A percentile compares a stretch with the other conserved stretches of the same genome.
These are phyloP conservation scores for Vireo griseus DNA, from an alignment of 2,797 vertebrate genomes.

Conservation along the genomic window DNA sequence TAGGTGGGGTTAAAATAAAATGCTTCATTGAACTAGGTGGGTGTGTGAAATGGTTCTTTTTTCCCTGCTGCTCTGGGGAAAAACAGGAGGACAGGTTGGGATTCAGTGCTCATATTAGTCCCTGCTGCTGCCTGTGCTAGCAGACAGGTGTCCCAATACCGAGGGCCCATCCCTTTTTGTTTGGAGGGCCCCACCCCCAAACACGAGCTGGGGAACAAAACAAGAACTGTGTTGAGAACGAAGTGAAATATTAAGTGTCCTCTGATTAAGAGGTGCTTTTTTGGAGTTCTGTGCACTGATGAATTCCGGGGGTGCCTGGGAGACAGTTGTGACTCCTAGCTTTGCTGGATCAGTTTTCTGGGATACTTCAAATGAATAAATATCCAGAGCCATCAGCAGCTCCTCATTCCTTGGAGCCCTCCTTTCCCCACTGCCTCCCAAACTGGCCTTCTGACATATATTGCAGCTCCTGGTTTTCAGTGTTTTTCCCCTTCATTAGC, in stretches of 20 bases:
- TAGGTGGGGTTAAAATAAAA: background rate
- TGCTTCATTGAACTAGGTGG: background rate
- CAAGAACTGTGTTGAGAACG: rapidly evolving
- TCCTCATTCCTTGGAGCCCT: background rate
- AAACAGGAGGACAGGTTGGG: background rate
- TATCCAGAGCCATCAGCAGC: background rate
- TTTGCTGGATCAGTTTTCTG: background rate
- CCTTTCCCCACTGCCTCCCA: background rate
- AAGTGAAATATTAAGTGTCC: background rate
- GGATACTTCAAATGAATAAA: background rate
- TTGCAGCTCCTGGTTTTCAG: background rate
- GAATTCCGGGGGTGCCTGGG: background rate
- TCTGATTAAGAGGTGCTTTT: background rate
- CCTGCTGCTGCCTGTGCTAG: background rate
- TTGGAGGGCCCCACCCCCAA: background rate
- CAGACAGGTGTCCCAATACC: background rate
- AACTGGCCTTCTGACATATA: background rate
- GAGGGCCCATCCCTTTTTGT: background rate
- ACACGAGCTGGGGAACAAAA: background rate
- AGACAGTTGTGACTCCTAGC: background rate
- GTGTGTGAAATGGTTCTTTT: background rate
- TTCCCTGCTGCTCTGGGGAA: background rate
- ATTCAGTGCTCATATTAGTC: background rate
- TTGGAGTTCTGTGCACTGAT: rapidly evolving
- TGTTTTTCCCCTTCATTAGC: background rate